phyloP scores from a whole-genome alignment of 1,140 invertebrate species.

The Colletes gigas region DNA sequence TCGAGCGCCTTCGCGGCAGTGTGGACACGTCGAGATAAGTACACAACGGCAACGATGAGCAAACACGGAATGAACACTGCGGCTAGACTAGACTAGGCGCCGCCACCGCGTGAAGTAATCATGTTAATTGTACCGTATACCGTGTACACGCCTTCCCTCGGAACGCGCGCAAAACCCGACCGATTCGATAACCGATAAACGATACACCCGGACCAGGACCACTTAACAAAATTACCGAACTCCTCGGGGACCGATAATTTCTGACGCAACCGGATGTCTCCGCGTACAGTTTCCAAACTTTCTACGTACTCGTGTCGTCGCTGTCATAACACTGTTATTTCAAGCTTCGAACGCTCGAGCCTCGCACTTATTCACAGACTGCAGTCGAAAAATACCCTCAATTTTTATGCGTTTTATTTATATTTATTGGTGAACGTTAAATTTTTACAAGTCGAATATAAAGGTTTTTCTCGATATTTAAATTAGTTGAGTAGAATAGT shows the following conservation, averaged over 20 bases:
- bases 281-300: not conserved
- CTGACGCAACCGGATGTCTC: not conserved
- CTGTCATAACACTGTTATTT: no score
- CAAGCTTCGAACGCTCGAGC: no score
- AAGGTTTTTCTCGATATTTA: no score
- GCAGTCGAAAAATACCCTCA: no score
- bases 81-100: not conserved
- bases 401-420: no score
- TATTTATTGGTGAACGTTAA: no score
- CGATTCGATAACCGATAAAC: conserved; percentile 36
- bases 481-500: no score
- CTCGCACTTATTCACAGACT: no score
- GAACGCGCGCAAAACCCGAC: conserved; percentile 7
- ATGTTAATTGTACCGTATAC: conserved; percentile 44
- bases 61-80: conserved; percentile 41
- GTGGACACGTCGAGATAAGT: conserved; percentile 30
- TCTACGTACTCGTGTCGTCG: no score
- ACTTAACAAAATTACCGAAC: conserved; percentile 39
- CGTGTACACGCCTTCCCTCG: not conserved
- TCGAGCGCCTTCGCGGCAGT: conserved; percentile 10
- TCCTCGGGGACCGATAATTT: conserved; percentile 19
- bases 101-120: conserved; percentile 32
- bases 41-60: conserved; percentile 43
- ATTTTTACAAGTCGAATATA: no score
- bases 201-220: conserved; percentile 2